A percentile compares a stretch with the other conserved stretches of the same genome.
phyloP scores from a whole-genome alignment of 2,113 vertebrate genomes.

The Chionis minor region DNA sequence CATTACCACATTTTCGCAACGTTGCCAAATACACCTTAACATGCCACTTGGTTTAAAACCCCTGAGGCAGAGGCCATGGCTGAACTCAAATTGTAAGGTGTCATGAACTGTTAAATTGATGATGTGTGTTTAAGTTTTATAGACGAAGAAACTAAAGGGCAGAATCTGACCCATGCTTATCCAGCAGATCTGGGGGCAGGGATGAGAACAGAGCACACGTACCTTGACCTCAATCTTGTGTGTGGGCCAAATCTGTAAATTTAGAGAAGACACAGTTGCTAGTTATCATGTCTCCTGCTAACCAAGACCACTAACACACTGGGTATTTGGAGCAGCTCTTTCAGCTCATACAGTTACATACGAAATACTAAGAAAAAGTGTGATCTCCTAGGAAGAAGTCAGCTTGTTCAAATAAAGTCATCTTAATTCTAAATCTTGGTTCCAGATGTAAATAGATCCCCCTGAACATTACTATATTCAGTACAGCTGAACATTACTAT shows the following conservation, averaged over 20 bases:
- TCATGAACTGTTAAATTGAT: neutral
- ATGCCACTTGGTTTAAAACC: neutral
- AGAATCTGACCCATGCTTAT: neutral
- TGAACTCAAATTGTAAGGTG: neutral
- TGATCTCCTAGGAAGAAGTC: neutral
- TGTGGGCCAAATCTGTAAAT: neutral
- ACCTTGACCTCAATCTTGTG: neutral
- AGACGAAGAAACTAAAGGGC: conserved; percentile 4
- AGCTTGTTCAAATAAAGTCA: neutral
- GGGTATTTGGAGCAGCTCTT: neutral
- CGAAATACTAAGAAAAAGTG: neutral
- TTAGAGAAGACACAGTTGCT: neutral
- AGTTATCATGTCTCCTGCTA: neutral
- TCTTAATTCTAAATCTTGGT: neutral
- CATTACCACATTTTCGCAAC: neutral
- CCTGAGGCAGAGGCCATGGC: neutral
- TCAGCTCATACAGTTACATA: neutral
- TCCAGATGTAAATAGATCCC: neutral
- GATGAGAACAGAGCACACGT: neutral
- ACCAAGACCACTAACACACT: neutral
- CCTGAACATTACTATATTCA: neutral
- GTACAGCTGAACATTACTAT: neutral
- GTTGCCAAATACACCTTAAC: neutral
- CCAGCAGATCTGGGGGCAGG: neutral
- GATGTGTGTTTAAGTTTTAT: neutral